Evolutionary conservation across 1,140 invertebrate species (phyloP).

Genomic region (Samia ricini): DNA sequence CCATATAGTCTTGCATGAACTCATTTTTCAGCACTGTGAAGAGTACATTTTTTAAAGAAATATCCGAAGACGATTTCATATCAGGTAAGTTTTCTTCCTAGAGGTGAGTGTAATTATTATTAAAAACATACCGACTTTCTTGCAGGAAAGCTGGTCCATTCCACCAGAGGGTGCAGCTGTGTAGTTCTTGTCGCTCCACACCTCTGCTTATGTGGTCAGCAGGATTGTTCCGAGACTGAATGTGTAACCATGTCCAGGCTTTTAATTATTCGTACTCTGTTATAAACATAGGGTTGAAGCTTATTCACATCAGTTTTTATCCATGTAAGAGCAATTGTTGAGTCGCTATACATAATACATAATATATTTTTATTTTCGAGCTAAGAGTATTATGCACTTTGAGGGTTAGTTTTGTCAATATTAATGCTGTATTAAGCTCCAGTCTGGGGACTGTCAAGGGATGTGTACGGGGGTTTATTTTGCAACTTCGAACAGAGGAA

Average conservation of each 20-base stretch:
- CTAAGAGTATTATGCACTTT: conserved; percentile 6
- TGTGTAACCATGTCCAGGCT: conserved; percentile 9
- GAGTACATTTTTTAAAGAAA: too few species aligned
- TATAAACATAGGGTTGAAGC: conserved; percentile 11
- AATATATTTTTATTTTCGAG: conserved; percentile 6
- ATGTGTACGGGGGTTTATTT: conserved; percentile 14
- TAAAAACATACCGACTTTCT: not conserved
- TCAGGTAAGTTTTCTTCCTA: conserved; percentile 12
- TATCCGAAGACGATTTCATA: conserved; percentile 1
- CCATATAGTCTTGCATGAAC: too few species aligned
- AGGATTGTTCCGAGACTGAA: conserved; percentile 3
- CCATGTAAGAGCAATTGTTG: conserved; percentile 12
- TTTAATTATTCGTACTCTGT: conserved; percentile 13
- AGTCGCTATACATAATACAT: conserved; percentile 16
- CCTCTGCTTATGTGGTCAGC: conserved; percentile 16
- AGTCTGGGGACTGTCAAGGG: conserved; percentile 10
- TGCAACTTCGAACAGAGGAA: conserved; percentile 18
- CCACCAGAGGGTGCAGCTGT: conserved; percentile 7
- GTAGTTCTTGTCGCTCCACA: not conserved
- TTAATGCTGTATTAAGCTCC: conserved; percentile 11
- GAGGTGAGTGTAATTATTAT: not conserved
- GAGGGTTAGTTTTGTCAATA: conserved; percentile 11
- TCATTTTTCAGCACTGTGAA: too few species aligned
- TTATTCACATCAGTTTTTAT: conserved; percentile 8
- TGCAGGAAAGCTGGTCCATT: conserved; percentile 6